Evolutionary conservation across 1,140 invertebrate genomes (phyloP).

Genomic region (Rhopalosiphum maidis): DNA sequence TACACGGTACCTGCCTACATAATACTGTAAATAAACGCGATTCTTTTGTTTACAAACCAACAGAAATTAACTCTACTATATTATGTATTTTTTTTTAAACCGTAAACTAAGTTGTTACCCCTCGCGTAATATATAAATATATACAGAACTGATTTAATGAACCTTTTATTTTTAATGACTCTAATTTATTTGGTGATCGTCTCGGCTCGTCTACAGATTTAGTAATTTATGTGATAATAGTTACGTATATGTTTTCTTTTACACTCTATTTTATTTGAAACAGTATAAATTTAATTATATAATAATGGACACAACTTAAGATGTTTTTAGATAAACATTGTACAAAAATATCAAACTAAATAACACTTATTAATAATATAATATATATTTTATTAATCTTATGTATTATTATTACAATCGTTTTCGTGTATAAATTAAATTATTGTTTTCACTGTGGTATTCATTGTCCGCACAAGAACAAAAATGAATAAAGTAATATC

Average conservation of each 20-base stretch:
- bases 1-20: background rate
- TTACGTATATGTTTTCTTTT: background rate
- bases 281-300: background rate
- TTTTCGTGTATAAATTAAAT: background rate
- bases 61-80: background rate
- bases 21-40: background rate
- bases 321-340: background rate
- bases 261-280: background rate
- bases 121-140: background rate
- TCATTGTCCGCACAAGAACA: background rate
- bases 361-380: background rate
- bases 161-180: slow-evolving; percentile 29
- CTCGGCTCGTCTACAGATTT: background rate
- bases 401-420: background rate
- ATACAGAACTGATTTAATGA: background rate
- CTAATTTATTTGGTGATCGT: background rate
- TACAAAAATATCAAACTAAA: background rate
- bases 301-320: background rate
- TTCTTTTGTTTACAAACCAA: background rate
- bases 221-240: background rate
- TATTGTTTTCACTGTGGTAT: background rate
- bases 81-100: background rate
- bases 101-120: background rate
- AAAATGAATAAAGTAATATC: background rate
- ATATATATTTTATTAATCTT: too few species aligned